Evolutionary conservation across 2,797 vertebrate species (phyloP).

Genomic region (Muscicapa comitata): DNA sequence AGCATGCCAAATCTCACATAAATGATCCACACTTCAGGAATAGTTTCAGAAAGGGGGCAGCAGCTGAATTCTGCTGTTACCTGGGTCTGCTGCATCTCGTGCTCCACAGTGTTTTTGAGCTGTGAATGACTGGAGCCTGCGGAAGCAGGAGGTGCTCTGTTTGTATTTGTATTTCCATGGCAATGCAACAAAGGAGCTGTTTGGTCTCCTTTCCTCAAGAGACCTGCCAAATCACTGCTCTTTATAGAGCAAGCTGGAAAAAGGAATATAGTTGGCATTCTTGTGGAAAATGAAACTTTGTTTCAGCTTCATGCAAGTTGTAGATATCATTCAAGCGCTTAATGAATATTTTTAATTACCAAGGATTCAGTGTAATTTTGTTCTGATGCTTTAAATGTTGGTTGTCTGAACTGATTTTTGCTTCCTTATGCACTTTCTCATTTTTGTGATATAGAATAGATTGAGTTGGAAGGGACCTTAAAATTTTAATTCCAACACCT

Average conservation of each 20-base stretch:
- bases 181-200: neutral
- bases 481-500: neutral
- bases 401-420: neutral
- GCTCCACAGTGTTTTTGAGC: neutral
- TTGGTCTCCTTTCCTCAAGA: neutral
- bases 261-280: neutral
- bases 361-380: neutral
- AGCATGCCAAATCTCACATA: neutral
- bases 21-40: neutral
- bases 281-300: neutral
- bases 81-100: neutral
- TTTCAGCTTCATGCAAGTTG: neutral
- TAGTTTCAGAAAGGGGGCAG: neutral
- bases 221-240: neutral
- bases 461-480: neutral
- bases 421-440: neutral
- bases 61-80: neutral
- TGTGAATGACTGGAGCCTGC: neutral
- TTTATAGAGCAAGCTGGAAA: neutral
- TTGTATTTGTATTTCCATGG: slow-evolving; percentile 22
- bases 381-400: neutral
- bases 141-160: neutral
- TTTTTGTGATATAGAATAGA: neutral
- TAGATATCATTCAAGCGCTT: neutral
- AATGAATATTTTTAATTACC: neutral